These are phyloP conservation scores for Cylloceria caligata DNA, from an alignment of 2,888 invertebrate genomes.

Conservation along the genomic window DNA sequence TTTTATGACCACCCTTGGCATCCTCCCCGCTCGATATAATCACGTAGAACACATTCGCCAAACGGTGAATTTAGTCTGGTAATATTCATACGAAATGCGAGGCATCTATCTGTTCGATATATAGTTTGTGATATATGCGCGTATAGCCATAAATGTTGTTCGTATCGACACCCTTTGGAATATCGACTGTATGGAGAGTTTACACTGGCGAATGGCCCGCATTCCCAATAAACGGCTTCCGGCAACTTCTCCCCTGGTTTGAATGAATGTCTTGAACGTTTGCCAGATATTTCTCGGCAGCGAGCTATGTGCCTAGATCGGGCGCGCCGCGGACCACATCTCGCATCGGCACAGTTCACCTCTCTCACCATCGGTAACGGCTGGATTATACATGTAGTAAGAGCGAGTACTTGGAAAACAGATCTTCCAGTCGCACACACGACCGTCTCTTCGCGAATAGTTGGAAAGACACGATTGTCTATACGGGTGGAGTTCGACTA, in stretches of 20 bases:
- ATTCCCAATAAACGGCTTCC: constrained; percentile 39
- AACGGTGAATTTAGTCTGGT: constrained; percentile 21
- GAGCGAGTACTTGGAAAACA: constrained; percentile 36
- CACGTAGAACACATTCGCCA: constrained; percentile 16
- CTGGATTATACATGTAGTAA: constrained; percentile 47
- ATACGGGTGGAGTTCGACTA: constrained; percentile 29
- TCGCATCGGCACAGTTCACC: not conserved
- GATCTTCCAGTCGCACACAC: constrained; percentile 25
- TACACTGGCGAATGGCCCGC: constrained; percentile 32
- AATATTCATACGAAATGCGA: constrained; percentile 9
- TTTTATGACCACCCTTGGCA: constrained; percentile 28
- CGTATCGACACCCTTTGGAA: constrained; percentile 51
- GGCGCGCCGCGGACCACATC: not conserved
- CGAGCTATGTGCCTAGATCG: constrained; percentile 1
- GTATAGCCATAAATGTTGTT: constrained; percentile 56
- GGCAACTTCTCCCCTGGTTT: constrained; percentile 29
- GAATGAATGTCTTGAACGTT: constrained; percentile 56
- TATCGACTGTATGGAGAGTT: constrained; percentile 44
- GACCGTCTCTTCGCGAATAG: constrained; percentile 30
- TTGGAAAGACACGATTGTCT: constrained; percentile 36
- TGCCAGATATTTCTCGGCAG: constrained; percentile 55
- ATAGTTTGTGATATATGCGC: constrained; percentile 6
- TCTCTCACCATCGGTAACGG: constrained; percentile 17
- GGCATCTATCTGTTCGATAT: not conserved
- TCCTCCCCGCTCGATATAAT: constrained; percentile 15